Percentiles rank a stretch among this genome's conserved stretches.
phyloP scores from a whole-genome alignment of 2,888 invertebrate genomes.

The Perithous albicinctus region DNA sequence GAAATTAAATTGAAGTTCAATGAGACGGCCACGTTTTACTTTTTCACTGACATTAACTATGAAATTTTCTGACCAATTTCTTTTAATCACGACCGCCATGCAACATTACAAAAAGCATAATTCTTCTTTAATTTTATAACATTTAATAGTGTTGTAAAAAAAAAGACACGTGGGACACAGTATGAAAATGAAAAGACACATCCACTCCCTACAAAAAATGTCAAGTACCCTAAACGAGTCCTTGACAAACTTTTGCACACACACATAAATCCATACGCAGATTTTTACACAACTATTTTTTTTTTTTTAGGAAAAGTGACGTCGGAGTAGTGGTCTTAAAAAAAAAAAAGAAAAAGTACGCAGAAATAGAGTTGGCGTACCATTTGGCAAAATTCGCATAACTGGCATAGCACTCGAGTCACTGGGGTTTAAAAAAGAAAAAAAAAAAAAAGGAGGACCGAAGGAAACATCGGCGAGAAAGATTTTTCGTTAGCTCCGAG shows the following conservation, averaged over 20 bases:
- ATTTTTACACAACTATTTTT: not conserved
- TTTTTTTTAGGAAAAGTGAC: not conserved
- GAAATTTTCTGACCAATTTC: too few relatives aligned
- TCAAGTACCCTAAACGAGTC: not conserved
- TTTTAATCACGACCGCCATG: too few relatives aligned
- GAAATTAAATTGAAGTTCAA: too few relatives aligned
- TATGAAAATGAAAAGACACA: too few relatives aligned
- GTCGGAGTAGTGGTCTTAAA: not conserved
- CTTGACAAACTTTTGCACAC: not conserved
- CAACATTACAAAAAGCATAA: too few relatives aligned
- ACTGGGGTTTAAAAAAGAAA: not conserved
- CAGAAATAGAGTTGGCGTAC: not conserved
- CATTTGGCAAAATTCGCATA: not conserved
- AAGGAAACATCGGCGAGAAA: not conserved
- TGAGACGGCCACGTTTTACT: too few relatives aligned
- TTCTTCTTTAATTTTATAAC: too few relatives aligned
- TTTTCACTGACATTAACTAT: too few relatives aligned
- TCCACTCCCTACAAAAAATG: not conserved
- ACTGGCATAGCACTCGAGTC: not conserved
- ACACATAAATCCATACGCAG: not conserved
- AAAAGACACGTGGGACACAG: not conserved
- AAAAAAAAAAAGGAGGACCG: not conserved
- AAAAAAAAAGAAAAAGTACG: constrained; percentile 18
- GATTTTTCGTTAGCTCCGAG: constrained; percentile 21
- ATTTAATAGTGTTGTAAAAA: not conserved